A percentile compares a stretch with the other conserved stretches of the same genome.
Conservation (phyloP, 2,113 vertebrate genomes). For the Rhinopomastus cyanomelas region DNA sequence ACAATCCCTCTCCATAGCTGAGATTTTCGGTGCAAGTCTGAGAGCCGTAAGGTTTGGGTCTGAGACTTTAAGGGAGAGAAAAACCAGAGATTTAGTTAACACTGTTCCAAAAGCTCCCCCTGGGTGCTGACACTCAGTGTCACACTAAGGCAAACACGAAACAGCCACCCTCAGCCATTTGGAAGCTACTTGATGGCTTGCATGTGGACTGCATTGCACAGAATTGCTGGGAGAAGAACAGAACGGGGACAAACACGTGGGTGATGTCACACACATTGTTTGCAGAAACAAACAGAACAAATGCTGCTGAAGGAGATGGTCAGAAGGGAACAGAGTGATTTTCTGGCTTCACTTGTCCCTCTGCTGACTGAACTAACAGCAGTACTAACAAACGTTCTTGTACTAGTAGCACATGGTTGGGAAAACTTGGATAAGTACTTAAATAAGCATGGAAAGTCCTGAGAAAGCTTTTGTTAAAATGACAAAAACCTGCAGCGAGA, state of each 20-base stretch:
- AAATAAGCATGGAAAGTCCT: neutral
- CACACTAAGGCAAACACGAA: neutral
- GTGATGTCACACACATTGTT: neutral
- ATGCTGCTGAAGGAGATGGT: neutral
- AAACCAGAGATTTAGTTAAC: neutral
- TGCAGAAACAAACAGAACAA: neutral
- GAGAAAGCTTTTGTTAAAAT: neutral
- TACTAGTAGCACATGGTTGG: neutral
- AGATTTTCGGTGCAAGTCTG: slow-evolving; percentile 90
- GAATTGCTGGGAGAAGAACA: neutral
- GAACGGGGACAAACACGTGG: neutral
- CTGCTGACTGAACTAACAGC: neutral
- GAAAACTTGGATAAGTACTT: neutral
- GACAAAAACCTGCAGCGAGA: neutral
- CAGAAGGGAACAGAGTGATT: neutral
- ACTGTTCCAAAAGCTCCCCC: neutral
- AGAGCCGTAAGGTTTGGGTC: slow-evolving; percentile 91
- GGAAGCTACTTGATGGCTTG: neutral
- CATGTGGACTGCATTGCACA: neutral
- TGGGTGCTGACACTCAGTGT: neutral
- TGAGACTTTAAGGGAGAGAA: slow-evolving; percentile 74
- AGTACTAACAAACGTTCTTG: neutral
- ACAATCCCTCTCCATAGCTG: slow-evolving; percentile 97
- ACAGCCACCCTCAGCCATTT: neutral
- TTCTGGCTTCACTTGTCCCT: neutral